Conservation (phyloP, 2,113 vertebrate species). For the Melanerpes formicivorus region DNA sequence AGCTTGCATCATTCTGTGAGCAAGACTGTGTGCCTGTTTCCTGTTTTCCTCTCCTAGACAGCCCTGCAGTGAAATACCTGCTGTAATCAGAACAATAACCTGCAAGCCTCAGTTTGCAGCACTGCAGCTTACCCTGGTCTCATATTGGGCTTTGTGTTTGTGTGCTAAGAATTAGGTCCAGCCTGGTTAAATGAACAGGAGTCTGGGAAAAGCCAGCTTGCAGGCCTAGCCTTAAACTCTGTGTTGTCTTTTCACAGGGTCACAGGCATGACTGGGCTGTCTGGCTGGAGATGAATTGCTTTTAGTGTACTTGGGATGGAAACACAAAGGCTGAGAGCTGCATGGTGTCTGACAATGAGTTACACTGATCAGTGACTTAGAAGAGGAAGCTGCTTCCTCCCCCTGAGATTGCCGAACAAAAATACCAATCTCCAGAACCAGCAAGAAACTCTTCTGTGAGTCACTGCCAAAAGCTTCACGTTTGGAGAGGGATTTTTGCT, state of each 20-base stretch:
- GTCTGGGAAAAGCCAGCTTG: not conserved
- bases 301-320: not conserved
- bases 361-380: not conserved
- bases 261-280: not conserved
- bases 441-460: not conserved
- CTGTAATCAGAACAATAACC: not conserved
- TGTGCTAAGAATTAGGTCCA: not conserved
- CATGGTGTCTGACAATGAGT: not conserved
- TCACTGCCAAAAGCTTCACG: rapidly evolving
- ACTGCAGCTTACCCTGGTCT: not conserved
- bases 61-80: not conserved
- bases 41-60: not conserved
- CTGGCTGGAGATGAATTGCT: not conserved
- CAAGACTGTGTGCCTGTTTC: not conserved
- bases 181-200: not conserved
- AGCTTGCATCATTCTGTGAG: not conserved
- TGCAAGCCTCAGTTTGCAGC: not conserved
- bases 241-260: not conserved
- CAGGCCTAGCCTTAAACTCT: not conserved
- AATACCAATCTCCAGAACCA: rapidly evolving
- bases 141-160: not conserved
- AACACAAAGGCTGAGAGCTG: not conserved
- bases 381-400: not conserved
- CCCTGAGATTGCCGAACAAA: not conserved
- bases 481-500: rapidly evolving